Evolutionary conservation across 2,888 invertebrate species (phyloP), one percentile per base, ranked within the genome.

Genomic region (Pseudolycoriella hygida): DNA sequence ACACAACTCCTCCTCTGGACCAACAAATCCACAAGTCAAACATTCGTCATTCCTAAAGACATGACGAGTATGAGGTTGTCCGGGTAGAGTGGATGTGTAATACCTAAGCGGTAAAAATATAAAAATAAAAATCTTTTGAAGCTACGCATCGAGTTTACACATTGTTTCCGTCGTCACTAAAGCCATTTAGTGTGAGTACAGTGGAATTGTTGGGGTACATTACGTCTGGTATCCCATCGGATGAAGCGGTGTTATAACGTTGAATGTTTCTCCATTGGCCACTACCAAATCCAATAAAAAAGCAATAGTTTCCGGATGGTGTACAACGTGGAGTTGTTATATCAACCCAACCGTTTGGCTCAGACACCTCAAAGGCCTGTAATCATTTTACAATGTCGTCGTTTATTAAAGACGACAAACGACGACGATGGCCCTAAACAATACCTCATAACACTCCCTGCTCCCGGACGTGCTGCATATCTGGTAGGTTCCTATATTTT

Each of bases 341-440:
- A 18, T 73, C 71, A 4, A 86, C 65, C 86, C 86, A 87, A 1
- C 86, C 86, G 1, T 71, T 64, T 0, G 69, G 61, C 55, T 81
- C 78, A 25, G 25, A 25, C 8, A 25, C 4, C 4, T 25, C 25
- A 25, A 25, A 25, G 8, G 25, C 25, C 25, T 25, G 4, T 6
- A 8, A 25, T 6, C 25, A 25, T n/a, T n/a, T n/a, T n/a, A n/a
- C n/a, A n/a, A n/a, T n/a, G n/a, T n/a, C n/a, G 5, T 39, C 17
- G 10, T 39, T 6, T 4, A 10, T 31, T 31, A 31, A 31, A 10
- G 6, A 40, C 18, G 12, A 40, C 2, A 17, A 49, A 50, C 17
- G n/a, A n/a, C n/a, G n/a, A n/a, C n/a, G n/a, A n/a, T n/a, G n/a
- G n/a, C n/a, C n/a, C n/a, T n/a, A n/a, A n/a, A n/a, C n/a, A n/a